Conservation (phyloP, 1,140 invertebrate species). For the Drosophila lowei region DNA sequence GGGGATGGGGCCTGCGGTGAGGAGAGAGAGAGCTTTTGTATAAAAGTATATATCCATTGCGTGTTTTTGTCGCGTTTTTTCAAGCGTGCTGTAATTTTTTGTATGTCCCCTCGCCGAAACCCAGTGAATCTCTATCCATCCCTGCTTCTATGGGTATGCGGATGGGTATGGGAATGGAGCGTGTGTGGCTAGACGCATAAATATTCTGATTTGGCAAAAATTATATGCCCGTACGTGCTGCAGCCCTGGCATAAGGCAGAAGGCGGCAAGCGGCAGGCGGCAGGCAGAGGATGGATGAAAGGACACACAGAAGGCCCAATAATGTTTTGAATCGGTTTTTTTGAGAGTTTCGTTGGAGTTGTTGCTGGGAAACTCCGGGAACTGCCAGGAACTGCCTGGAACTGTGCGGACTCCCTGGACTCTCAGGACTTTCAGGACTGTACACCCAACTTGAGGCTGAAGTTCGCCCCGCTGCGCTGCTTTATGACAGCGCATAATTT, state of each 20-base stretch:
- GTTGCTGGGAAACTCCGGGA: neutral
- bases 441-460: slow-evolving; percentile 9
- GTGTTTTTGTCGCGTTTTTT: slow-evolving; percentile 80
- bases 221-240: slow-evolving; percentile 79
- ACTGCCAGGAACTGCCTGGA: slow-evolving; percentile 8
- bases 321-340: slow-evolving; percentile 37
- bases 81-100: slow-evolving; percentile 78
- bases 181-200: slow-evolving; percentile 79
- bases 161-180: slow-evolving; percentile 26
- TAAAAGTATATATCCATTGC: slow-evolving; percentile 79
- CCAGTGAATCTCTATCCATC: slow-evolving; percentile 25
- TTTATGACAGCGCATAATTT: slow-evolving; percentile 81
- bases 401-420: neutral
- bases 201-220: slow-evolving; percentile 82
- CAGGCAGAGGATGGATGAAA: neutral
- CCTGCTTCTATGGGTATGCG: neutral
- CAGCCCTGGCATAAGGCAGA: slow-evolving; percentile 14
- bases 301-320: slow-evolving; percentile 52
- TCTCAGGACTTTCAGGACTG: neutral
- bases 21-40: slow-evolving; percentile 46
- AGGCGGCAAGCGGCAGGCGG: neutral
- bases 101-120: slow-evolving; percentile 40
- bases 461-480: slow-evolving; percentile 44
- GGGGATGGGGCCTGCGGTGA: neutral
- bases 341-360: slow-evolving; percentile 18